phyloP scores from a whole-genome alignment of 2,113 vertebrate genomes.

The Sigmodon hispidus region DNA sequence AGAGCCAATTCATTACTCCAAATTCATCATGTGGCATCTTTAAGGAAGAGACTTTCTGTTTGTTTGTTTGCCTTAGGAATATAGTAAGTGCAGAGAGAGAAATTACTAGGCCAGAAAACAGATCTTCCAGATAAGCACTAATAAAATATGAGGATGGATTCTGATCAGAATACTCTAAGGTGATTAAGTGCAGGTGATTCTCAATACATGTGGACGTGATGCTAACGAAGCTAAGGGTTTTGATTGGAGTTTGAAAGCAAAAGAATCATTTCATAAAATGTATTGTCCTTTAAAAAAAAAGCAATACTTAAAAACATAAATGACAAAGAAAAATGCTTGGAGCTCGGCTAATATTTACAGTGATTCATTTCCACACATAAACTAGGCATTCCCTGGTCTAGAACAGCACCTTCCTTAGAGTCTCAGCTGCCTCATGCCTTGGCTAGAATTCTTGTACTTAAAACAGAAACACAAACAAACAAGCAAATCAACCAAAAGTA shows the following conservation, averaged over 20 bases:
- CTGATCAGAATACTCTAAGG: neutral
- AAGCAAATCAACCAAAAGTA: conserved; percentile 15
- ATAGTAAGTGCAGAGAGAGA: conserved; percentile 41
- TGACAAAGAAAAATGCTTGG: neutral
- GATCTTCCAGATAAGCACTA: conserved; percentile 7
- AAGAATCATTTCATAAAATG: neutral
- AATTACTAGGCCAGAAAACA: conserved; percentile 52
- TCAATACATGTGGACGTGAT: neutral
- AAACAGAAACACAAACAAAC: conserved; percentile 47
- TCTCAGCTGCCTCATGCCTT: conserved; percentile 27
- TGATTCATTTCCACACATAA: neutral
- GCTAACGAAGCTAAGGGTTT: neutral
- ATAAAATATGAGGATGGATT: neutral
- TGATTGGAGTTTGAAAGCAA: neutral
- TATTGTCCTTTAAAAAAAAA: neutral
- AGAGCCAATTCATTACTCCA: conserved; percentile 22
- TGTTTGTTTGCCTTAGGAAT: conserved; percentile 49
- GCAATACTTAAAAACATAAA: neutral
- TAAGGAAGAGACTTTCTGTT: conserved; percentile 24
- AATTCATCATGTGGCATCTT: conserved; percentile 48
- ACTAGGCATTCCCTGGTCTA: neutral
- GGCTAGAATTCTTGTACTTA: conserved; percentile 28
- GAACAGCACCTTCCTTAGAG: neutral
- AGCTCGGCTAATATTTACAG: neutral
- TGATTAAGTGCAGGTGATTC: neutral